These are phyloP conservation scores for Onthophagus taurus DNA, from an alignment of 1,140 invertebrate genomes.

Conservation along the genomic window DNA sequence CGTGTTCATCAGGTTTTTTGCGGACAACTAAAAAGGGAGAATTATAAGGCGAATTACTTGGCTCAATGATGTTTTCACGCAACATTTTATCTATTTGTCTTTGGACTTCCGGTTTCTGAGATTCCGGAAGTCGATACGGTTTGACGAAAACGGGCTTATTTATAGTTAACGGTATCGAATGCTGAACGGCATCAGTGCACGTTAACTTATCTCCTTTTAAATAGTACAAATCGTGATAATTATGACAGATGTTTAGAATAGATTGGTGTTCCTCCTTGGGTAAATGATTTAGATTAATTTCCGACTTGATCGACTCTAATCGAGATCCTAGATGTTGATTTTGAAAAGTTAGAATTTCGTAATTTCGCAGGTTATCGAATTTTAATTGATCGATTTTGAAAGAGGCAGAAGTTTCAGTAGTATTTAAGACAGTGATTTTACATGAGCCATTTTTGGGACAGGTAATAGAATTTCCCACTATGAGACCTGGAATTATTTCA, in stretches of 20 bases:
- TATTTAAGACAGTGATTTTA: too few species aligned
- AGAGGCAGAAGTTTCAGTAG: too few species aligned
- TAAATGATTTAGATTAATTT: slow-evolving; percentile 15
- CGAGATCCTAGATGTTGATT: too few species aligned
- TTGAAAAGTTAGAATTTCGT: too few species aligned
- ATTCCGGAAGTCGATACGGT: slow-evolving; percentile 19
- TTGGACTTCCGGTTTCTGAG: slow-evolving; percentile 20
- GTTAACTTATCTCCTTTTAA: slow-evolving; percentile 12
- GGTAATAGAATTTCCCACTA: too few species aligned
- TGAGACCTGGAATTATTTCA: too few species aligned
- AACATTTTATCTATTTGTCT: slow-evolving; percentile 22
- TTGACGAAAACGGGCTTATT: slow-evolving; percentile 16
- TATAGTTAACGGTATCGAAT: slow-evolving; percentile 13
- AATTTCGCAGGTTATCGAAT: too few species aligned
- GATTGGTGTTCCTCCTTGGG: slow-evolving; percentile 16
- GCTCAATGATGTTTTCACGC: slow-evolving; percentile 17
- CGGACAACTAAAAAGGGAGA: slow-evolving; percentile 10
- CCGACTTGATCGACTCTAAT: too few species aligned
- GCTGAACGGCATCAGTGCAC: neutral
- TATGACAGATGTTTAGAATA: slow-evolving; percentile 8
- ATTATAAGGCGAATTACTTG: slow-evolving; percentile 11
- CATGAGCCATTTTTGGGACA: too few species aligned
- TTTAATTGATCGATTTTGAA: too few species aligned
- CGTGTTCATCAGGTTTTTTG: neutral
- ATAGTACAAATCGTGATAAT: slow-evolving; percentile 14